Conservation (phyloP, 37 sponge, comb jelly and placozoan species). For the Oopsacas minuta region DNA sequence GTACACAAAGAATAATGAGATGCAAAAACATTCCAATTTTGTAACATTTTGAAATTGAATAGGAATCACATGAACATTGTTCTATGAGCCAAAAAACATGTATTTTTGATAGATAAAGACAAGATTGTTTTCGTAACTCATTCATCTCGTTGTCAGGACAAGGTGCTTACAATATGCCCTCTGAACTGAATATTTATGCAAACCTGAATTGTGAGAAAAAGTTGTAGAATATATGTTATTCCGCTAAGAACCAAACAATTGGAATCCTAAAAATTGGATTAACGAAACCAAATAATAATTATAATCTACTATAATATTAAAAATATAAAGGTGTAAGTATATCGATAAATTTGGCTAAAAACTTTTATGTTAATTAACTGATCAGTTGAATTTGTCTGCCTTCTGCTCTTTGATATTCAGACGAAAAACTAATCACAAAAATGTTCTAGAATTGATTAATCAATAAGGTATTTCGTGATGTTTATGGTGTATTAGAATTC, state of each 20-base stretch:
- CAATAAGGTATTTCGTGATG: too few relatives aligned
- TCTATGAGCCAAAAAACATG: neutral
- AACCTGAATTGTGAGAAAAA: neutral
- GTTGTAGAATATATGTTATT: neutral
- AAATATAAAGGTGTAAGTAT: too few relatives aligned
- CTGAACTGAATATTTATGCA: constrained; percentile 8
- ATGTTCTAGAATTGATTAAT: too few relatives aligned
- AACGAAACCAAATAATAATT: neutral
- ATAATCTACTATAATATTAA: neutral
- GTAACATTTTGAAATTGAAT: neutral
- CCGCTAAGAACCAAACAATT: constrained; percentile 8
- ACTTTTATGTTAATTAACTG: neutral
- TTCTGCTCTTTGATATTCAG: too few relatives aligned
- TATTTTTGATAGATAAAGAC: neutral
- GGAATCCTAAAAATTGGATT: constrained; percentile 16
- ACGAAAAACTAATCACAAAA: too few relatives aligned
- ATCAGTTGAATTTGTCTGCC: too few relatives aligned
- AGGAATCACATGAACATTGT: neutral
- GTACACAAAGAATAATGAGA: neutral
- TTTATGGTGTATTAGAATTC: too few relatives aligned
- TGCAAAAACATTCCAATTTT: neutral
- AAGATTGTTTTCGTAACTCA: neutral
- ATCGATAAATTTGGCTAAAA: neutral
- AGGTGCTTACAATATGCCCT: neutral
- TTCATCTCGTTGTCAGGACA: neutral